Evolutionary conservation across 2,888 invertebrate genomes (phyloP).

Genomic region (Drosophila prostipennis): DNA sequence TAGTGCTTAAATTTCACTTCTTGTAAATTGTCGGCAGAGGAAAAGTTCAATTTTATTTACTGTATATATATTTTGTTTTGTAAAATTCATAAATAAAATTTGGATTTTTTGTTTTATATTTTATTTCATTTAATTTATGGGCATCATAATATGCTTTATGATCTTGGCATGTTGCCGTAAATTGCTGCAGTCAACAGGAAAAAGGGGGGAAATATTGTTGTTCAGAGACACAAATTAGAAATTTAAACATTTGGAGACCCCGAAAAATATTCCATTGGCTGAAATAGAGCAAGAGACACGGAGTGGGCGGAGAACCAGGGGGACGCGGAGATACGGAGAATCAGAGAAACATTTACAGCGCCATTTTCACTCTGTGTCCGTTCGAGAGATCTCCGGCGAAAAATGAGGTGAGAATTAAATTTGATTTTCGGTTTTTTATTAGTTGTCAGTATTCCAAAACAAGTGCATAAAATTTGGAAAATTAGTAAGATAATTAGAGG

Average conservation of each 20-base stretch:
- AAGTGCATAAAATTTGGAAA: conserved; percentile 39
- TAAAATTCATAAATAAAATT: conserved; percentile 66
- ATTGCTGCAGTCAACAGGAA: conserved; percentile 76
- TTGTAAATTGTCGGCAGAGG: conserved; percentile 45
- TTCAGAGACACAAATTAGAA: conserved; percentile 64
- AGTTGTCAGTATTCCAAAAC: conserved; percentile 34
- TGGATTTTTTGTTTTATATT: conserved; percentile 43
- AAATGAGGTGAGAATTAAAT: conserved; percentile 47
- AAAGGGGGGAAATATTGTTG: conserved; percentile 36
- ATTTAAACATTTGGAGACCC: conserved; percentile 51
- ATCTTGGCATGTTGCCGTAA: conserved; percentile 78
- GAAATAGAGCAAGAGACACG: conserved; percentile 39
- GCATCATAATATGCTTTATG: conserved; percentile 76
- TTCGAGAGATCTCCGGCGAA: background rate
- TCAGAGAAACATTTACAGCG: conserved; percentile 22
- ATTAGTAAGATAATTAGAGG: conserved; percentile 38
- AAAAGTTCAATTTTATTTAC: conserved; percentile 27
- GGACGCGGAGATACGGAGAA: conserved; percentile 22
- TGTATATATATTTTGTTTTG: conserved; percentile 17
- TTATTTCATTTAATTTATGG: conserved; percentile 76
- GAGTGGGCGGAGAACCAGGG: conserved; percentile 21
- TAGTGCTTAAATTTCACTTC: conserved; percentile 44
- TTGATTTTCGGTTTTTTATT: conserved; percentile 33
- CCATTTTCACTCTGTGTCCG: conserved; percentile 17
- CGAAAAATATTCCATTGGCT: conserved; percentile 69